Evolutionary conservation across 2,113 vertebrate species (phyloP).

Genomic region (Ammospiza nelsoni): DNA sequence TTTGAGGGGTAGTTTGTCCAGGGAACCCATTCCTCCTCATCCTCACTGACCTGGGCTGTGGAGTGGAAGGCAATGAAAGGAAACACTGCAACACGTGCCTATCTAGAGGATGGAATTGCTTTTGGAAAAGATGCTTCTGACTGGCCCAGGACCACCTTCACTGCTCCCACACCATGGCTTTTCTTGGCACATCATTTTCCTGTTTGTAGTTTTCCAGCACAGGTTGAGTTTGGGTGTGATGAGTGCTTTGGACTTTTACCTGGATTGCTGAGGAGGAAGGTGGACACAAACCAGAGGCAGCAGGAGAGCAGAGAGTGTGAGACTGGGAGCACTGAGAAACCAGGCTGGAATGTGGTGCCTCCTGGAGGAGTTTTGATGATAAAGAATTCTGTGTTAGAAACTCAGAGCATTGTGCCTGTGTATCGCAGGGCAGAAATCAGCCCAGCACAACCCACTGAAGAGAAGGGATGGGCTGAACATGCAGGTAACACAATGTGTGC

Average conservation of each 20-base stretch:
- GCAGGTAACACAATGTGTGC: not conserved
- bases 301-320: no score
- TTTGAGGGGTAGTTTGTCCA: not conserved
- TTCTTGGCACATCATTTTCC: not conserved
- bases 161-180: not conserved
- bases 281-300: accelerated
- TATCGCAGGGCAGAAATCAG: not conserved
- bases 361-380: not conserved
- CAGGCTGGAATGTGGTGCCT: not conserved
- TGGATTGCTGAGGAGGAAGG: not conserved
- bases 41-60: not conserved
- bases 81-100: not conserved
- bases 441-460: not conserved
- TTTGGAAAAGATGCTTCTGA: not conserved
- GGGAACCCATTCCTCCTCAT: not conserved
- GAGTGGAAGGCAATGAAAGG: not conserved
- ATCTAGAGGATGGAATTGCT: not conserved
- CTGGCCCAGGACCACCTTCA: not conserved
- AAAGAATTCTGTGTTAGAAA: not conserved
- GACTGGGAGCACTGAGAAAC: not conserved
- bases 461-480: not conserved
- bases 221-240: not conserved
- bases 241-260: not conserved
- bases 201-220: not conserved
- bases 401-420: not conserved